Evolutionary conservation across 2,113 vertebrate genomes (phyloP).

Genomic region (Agapornis roseicollis): DNA sequence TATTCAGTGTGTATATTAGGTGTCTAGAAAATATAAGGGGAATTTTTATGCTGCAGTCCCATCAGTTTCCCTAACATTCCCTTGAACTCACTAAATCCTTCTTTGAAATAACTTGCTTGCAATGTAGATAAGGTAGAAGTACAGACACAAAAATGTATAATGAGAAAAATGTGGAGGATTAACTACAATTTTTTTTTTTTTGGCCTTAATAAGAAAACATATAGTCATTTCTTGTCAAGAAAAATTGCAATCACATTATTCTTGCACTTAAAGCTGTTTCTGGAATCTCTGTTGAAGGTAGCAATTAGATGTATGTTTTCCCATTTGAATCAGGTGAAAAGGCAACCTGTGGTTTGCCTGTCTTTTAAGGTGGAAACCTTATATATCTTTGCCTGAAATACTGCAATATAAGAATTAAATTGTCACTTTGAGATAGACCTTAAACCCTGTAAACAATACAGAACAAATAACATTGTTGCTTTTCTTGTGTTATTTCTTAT

Average conservation of each 20-base stretch:
- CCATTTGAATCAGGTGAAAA: not conserved
- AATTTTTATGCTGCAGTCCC: not conserved
- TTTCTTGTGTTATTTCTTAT: not conserved
- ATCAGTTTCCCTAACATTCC: not conserved
- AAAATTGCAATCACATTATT: not conserved
- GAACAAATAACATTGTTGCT: not conserved
- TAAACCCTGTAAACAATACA: not conserved
- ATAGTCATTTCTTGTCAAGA: not conserved
- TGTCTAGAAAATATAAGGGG: not conserved
- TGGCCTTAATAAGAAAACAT: not conserved
- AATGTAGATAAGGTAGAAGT: not conserved
- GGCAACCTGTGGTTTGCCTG: not conserved
- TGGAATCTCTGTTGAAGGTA: not conserved
- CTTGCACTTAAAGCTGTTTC: not conserved
- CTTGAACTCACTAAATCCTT: not conserved
- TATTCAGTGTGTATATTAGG: not conserved
- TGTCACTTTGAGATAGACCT: not conserved
- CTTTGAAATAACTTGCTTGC: not conserved
- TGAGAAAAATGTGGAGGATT: not conserved
- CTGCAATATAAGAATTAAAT: not conserved
- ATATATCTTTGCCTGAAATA: not conserved
- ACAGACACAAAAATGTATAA: not conserved
- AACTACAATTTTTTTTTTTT: not conserved
- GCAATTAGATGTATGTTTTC: not conserved
- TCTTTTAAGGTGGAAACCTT: not conserved